Evolutionary conservation across 2,113 vertebrate genomes (phyloP), one percentile per base, ranked within the genome.

Genomic region (Onychorhynchus coronatus): DNA sequence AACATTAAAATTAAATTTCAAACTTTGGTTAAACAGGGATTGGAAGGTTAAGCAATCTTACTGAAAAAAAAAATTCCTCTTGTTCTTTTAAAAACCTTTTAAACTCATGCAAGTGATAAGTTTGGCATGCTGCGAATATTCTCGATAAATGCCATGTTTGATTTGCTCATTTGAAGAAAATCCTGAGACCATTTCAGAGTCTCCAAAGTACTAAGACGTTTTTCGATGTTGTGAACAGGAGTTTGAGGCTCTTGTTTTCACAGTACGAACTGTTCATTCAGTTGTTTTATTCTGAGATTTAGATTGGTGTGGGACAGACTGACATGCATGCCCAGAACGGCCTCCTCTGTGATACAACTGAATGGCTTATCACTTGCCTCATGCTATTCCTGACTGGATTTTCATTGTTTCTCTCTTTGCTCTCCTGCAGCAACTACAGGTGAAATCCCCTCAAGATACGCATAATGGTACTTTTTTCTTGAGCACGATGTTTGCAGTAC

Each of bases 271-370:
- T 75, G 22, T 33, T 65, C 46, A 63, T 53, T 91, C 31, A 14
- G 4, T n/a, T 28, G 10, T 42, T 68, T 84, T 70, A 33, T 81
- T 93, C 41, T 76, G 80, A 70, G 18, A 49, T 73, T 73, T 25
- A 35, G 12, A 35, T 65, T 67, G 46, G 25, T 68, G 37, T n/a
- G n/a, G 47, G 22, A 50, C 19, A 59, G 42, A 47, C 2, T 8
- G 53, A 55, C 5, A 14, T 68, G 8, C 0, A 1, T 37, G n/a
- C 25, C 30, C 27, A 44, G 62, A 76, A 89, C 0, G 2, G 4
- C 33, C 28, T 79, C 23, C 35, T 76, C 18, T 9, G 3, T 46
- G 39, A 17, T 15, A 35, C 15, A 42, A 2, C 12, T 24, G 11
- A 25, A 7, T 16, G 2, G 7, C 28, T 87, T 39, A 33, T n/a